A percentile compares a stretch with the other conserved stretches of the same genome.
phyloP scores from a whole-genome alignment of 2,113 vertebrate genomes.

The Fulmarus glacialis region DNA sequence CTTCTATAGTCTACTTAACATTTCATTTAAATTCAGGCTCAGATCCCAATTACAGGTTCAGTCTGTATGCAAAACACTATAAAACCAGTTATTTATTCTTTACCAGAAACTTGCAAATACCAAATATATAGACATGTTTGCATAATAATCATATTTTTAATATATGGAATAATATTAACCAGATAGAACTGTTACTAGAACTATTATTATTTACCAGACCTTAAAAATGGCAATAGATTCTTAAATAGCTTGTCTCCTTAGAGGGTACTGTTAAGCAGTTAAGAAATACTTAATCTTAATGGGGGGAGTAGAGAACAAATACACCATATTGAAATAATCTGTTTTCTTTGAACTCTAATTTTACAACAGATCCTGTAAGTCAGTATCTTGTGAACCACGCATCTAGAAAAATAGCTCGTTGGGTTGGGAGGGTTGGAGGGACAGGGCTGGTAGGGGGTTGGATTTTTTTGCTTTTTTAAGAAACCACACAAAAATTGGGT shows the following conservation, averaged over 20 bases:
- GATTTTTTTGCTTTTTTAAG: background rate
- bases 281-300: background rate
- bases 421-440: background rate
- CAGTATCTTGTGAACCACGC: background rate
- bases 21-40: background rate
- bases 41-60: background rate
- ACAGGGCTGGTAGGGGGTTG: background rate
- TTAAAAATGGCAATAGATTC: background rate
- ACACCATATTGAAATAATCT: background rate
- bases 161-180: background rate
- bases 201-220: background rate
- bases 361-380: background rate
- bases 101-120: background rate
- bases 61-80: background rate
- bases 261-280: background rate
- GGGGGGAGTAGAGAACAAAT: background rate
- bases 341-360: background rate
- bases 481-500: background rate
- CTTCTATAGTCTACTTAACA: background rate
- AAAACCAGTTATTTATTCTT: background rate
- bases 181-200: background rate
- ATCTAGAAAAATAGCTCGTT: background rate
- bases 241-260: background rate
- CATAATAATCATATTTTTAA: background rate
- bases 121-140: background rate